phyloP scores from a whole-genome alignment of 2,888 invertebrate genomes.

The Clepsis dumicolana region DNA sequence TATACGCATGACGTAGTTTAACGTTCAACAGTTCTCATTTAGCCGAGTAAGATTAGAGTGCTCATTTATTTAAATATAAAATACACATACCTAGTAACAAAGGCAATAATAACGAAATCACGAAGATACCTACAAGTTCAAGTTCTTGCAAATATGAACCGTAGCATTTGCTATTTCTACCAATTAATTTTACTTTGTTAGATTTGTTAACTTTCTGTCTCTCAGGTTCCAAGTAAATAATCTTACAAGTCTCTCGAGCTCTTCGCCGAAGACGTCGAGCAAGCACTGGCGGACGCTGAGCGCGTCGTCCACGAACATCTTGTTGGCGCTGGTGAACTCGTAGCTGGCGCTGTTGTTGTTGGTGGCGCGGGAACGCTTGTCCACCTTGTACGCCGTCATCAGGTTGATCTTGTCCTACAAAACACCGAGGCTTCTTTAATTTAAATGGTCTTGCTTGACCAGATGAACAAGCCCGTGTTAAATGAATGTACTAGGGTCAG shows the following conservation, averaged over 20 bases:
- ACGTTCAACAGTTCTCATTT: not conserved
- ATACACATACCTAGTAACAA: not conserved
- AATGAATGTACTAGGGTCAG: no score
- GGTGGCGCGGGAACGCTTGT: slow-evolving; percentile 85
- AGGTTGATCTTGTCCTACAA: slow-evolving; percentile 89
- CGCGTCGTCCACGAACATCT: slow-evolving; percentile 89
- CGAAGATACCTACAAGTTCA: no score
- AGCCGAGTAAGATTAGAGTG: not conserved
- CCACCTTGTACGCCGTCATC: slow-evolving; percentile 90
- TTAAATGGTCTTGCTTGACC: no score
- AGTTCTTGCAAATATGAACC: no score
- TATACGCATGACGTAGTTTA: not conserved
- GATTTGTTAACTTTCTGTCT: no score
- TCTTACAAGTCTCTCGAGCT: slow-evolving; percentile 85
- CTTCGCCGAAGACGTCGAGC: slow-evolving; percentile 87
- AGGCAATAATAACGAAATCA: no score
- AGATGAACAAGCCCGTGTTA: no score
- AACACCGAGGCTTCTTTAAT: slow-evolving; percentile 5
- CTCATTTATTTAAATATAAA: not conserved
- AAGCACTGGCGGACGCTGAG: slow-evolving; percentile 89
- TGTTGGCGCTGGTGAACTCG: slow-evolving; percentile 92
- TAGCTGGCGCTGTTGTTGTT: slow-evolving; percentile 87
- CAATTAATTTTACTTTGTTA: no score
- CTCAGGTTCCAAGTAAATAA: not conserved
- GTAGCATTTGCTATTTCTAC: no score